A percentile compares a stretch with the other conserved stretches of the same genome.
These are phyloP conservation scores for Mionectes olivaceus DNA, from an alignment of 2,797 vertebrate genomes.

Conservation along the genomic window DNA sequence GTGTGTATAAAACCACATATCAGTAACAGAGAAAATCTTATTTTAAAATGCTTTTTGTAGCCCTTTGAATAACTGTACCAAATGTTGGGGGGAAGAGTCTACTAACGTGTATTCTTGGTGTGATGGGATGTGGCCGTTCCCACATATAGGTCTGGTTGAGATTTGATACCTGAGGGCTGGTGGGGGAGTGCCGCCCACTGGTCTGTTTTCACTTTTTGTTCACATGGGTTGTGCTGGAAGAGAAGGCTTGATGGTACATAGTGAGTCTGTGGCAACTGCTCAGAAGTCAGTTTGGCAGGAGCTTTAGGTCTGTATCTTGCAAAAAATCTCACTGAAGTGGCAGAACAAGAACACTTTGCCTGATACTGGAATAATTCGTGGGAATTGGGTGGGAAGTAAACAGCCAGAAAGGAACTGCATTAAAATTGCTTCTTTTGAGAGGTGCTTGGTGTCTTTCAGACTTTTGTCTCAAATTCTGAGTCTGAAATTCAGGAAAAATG, in stretches of 20 bases:
- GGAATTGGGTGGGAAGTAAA: neutral
- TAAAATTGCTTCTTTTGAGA: neutral
- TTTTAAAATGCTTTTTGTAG: neutral
- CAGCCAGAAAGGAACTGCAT: neutral
- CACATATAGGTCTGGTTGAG: neutral
- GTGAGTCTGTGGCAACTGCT: neutral
- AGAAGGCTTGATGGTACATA: neutral
- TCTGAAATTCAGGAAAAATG: neutral
- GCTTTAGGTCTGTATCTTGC: neutral
- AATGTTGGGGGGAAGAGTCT: fast-evolving
- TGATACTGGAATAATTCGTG: neutral
- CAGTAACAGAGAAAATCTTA: neutral
- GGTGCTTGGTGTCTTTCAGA: neutral
- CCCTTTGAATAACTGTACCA: neutral
- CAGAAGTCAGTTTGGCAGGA: neutral
- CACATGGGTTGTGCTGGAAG: neutral
- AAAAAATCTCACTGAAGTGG: neutral
- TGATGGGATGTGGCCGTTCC: neutral
- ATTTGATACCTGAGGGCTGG: neutral
- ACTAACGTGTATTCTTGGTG: neutral
- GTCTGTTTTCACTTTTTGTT: neutral
- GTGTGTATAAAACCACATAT: neutral
- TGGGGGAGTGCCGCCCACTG: neutral
- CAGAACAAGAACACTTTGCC: neutral
- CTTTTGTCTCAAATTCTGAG: neutral